A percentile compares a stretch with the other conserved stretches of the same genome.
Evolutionary conservation across 30 jellyfish, hydroid and myxozoan species (phyloP).

Genomic region (Turritopsis rubra): DNA sequence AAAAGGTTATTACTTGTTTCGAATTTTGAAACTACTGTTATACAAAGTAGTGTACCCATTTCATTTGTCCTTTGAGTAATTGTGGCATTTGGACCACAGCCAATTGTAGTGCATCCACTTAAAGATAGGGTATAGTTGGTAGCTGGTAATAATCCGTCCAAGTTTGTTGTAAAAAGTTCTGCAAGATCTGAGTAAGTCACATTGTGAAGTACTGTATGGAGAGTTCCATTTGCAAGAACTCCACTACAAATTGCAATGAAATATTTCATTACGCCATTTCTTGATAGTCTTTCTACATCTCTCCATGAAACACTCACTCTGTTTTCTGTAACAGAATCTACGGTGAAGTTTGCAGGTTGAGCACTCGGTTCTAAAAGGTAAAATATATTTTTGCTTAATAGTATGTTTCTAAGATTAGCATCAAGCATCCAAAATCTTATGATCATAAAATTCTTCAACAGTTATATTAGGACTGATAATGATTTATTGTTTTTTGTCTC

Average conservation of each 20-base stretch:
- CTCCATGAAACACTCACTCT: slow-evolving; percentile 23
- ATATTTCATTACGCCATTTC: slow-evolving; percentile 30
- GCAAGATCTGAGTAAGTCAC: neutral
- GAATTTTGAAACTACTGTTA: no score
- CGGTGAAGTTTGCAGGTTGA: slow-evolving; percentile 29
- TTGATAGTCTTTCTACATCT: slow-evolving; percentile 4
- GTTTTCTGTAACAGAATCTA: slow-evolving; percentile 7
- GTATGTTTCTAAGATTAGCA: no score
- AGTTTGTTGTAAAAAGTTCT: neutral
- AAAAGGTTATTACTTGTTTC: no score
- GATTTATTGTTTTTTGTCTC: no score
- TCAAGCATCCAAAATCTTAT: no score
- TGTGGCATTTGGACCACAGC: slow-evolving; percentile 28
- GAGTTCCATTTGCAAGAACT: slow-evolving; percentile 25
- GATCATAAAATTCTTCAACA: no score
- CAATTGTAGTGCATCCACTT: slow-evolving; percentile 34
- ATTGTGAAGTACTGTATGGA: neutral
- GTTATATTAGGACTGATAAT: no score
- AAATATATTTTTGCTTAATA: neutral
- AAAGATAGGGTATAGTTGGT: slow-evolving; percentile 17
- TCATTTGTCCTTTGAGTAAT: slow-evolving; percentile 24
- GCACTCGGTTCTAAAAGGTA: slow-evolving; percentile 41
- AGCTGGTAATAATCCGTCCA: slow-evolving; percentile 28
- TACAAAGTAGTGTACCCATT: slow-evolving; percentile 35
- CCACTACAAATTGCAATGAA: slow-evolving; percentile 22